These are phyloP conservation scores for Noctua janthe DNA, from an alignment of 2,888 invertebrate genomes.

Conservation along the genomic window DNA sequence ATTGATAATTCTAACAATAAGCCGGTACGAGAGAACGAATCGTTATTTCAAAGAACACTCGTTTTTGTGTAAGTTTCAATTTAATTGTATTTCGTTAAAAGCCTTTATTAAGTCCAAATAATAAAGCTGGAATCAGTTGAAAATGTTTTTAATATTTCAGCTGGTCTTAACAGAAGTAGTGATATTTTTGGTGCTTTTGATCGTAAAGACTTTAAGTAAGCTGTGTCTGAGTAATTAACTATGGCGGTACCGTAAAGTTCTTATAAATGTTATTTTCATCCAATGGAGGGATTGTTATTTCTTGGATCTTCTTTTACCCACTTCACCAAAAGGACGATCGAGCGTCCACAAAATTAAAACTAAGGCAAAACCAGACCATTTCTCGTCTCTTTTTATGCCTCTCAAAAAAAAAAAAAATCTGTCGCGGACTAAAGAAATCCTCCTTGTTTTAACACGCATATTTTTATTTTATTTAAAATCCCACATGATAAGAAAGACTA, in stretches of 20 bases:
- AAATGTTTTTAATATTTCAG: slow-evolving; percentile 38
- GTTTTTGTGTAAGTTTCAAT: slow-evolving; percentile 56
- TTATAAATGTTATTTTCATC: not conserved
- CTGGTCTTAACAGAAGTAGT: slow-evolving; percentile 11
- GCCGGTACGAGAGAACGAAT: slow-evolving; percentile 52
- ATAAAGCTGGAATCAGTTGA: slow-evolving; percentile 31
- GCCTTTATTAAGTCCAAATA: slow-evolving; percentile 48
- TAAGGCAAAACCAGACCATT: not conserved
- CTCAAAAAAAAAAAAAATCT: not conserved
- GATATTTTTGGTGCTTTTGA: slow-evolving; percentile 17
- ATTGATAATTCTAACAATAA: slow-evolving; percentile 61
- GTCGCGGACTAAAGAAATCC: not conserved
- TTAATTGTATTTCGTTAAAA: slow-evolving; percentile 61
- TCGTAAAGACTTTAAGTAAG: slow-evolving; percentile 9
- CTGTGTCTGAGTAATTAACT: slow-evolving; percentile 11
- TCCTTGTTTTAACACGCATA: not conserved
- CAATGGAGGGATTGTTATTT: not conserved
- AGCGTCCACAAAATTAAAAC: not conserved
- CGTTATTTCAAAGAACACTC: slow-evolving; percentile 55
- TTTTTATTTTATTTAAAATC: not conserved
- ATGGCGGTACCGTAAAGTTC: not conserved
- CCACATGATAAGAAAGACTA: slow-evolving; percentile 5
- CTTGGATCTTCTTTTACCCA: not conserved
- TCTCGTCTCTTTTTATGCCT: not conserved
- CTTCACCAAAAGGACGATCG: not conserved